Percentiles rank a stretch among this genome's conserved stretches.
phyloP scores from a whole-genome alignment of 1,140 invertebrate genomes.

The Brachionus koreanus region DNA sequence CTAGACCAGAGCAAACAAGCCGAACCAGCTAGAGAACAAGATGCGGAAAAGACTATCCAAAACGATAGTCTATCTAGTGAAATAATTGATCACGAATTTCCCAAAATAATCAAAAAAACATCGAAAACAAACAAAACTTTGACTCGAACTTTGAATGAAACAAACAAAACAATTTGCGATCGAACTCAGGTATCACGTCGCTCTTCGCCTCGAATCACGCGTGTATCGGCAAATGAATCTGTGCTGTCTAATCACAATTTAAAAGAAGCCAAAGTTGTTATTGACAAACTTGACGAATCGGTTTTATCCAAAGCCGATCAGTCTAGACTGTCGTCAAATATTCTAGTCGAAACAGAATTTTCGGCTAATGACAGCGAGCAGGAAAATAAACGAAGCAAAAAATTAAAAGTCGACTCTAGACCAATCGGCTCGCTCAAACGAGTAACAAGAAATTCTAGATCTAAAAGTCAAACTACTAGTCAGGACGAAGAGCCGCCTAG shows the following conservation, averaged over 20 bases:
- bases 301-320: not conserved
- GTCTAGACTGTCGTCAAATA: not conserved
- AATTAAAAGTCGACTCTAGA: not conserved
- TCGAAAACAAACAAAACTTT: not conserved
- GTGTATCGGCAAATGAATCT: not conserved
- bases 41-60: not conserved
- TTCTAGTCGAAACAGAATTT: not conserved
- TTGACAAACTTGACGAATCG: not conserved
- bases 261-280: not conserved
- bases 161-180: not conserved
- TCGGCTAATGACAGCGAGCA: not conserved
- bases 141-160: conserved; percentile 8
- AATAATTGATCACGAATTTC: conserved; percentile 27
- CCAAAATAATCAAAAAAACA: conserved; percentile 11
- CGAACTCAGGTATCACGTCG: not conserved
- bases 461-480: not conserved
- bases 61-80: not conserved
- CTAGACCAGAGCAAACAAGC: not conserved
- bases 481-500: conserved; percentile 1
- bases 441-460: not conserved
- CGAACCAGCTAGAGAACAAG: not conserved
- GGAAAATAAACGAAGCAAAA: not conserved
- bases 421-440: not conserved
- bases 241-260: not conserved
- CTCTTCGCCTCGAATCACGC: not conserved